A percentile compares a stretch with the other conserved stretches of the same genome.
Evolutionary conservation across 2,113 vertebrate species (phyloP).

Genomic region (Mustela nigripes): DNA sequence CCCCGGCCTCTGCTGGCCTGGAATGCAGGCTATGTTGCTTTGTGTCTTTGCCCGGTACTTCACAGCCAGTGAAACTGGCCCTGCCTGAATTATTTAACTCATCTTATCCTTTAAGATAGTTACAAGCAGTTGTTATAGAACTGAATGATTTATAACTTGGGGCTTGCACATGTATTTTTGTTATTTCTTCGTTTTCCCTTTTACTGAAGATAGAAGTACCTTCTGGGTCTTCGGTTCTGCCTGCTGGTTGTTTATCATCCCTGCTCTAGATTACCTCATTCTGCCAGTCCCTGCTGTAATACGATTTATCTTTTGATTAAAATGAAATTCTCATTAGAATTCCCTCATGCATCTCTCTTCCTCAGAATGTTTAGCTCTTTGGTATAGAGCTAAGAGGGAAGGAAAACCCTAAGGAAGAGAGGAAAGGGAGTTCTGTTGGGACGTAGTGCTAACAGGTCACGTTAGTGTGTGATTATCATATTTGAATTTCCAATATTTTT

Average conservation of each 20-base stretch:
- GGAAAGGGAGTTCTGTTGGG: not conserved
- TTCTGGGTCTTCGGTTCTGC: not conserved
- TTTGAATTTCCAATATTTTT: not conserved
- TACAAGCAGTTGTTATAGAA: not conserved
- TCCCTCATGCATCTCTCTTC: not conserved
- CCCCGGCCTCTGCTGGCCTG: not conserved
- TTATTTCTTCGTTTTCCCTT: not conserved
- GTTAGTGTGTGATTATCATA: not conserved
- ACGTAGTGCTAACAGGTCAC: not conserved
- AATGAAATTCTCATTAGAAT: slow-evolving; percentile 51
- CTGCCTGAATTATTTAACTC: slow-evolving; percentile 73
- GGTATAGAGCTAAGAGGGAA: not conserved
- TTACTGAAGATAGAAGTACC: not conserved
- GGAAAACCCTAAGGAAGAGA: not conserved
- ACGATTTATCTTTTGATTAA: slow-evolving; percentile 25
- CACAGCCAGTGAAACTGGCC: slow-evolving; percentile 71
- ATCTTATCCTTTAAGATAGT: slow-evolving; percentile 37
- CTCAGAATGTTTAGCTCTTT: slow-evolving; percentile 12
- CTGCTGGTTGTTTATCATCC: not conserved
- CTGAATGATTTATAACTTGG: not conserved
- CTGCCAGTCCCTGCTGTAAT: not conserved
- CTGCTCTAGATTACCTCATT: not conserved
- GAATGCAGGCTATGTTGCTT: not conserved
- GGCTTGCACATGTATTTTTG: not conserved
- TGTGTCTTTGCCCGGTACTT: slow-evolving; percentile 50